Base-by-base conservation (phyloP, 1,140 invertebrate genomes). In the Psilanteris sp. region DNA sequence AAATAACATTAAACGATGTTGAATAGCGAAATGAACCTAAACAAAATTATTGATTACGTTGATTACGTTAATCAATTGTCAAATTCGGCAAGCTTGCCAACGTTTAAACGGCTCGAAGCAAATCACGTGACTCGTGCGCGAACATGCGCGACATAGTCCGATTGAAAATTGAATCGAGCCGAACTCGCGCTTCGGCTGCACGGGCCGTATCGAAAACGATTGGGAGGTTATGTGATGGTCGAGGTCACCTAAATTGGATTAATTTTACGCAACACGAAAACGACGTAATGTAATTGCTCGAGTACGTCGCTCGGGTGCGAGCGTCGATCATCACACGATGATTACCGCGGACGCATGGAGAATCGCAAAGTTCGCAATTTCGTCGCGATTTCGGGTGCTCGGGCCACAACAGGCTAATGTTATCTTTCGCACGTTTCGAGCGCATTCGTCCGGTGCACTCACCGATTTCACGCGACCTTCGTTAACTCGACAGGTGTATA, bases 211-310 rank as follows among this genome's bases (percentile, higher is more conserved):
- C 1, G 16, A 55, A 18, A 18, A 27, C 31, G 59, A 34, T 73
- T 79, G 73, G 22, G 54, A 77, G 74, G 77, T 80, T 82, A 82
- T 82, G 78, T 78, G 71, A 74, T 48, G 61, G 64, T 79, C 84
- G 85, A 87, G 85, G 85, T 87, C 85, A 85, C 79, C 76, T 85
- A 86, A 87, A 87, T 87, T 78, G 82, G 84, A 87, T 87, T 61
- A 85, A 85, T 86, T 87, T 87, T 86, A 87, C 83, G 85, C 85
- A 87, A 87, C 81, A 80, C 50, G 54, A 46, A 76, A 48, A 67
- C 71, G 67, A 79, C 59, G 71, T 80, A 79, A 81, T 75, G 79
- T 78, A 79, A 83, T 79, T 78, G 74, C 67, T 70, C 43, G 57
- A 37, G 26, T 57, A 78, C 61, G 22, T 52, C 50, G 73, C 54